These are phyloP conservation scores for Xenentodon cancila DNA, from an alignment of 2,797 vertebrate species.

Conservation along the genomic window DNA sequence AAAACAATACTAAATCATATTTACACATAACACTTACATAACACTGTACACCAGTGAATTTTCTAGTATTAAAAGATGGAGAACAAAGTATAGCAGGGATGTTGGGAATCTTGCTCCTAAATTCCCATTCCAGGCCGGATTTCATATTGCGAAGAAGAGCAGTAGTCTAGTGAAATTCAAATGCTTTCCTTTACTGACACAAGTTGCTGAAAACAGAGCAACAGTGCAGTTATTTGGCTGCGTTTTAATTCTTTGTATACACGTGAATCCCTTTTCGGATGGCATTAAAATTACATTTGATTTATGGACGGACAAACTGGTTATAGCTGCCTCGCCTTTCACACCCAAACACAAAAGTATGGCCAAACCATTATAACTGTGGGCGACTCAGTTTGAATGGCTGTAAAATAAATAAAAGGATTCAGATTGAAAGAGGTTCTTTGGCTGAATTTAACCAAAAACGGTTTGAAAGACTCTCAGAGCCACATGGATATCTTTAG, in stretches of 20 bases:
- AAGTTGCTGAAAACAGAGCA: no score
- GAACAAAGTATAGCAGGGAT: neutral
- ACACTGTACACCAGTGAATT: constrained; percentile 12
- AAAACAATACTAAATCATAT: constrained; percentile 21
- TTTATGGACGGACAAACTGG: constrained; percentile 36
- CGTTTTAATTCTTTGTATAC: constrained; percentile 5
- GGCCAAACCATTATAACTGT: constrained; percentile 25
- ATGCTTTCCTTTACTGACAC: neutral
- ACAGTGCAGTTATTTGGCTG: no score
- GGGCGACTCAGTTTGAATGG: constrained; percentile 40
- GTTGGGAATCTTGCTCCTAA: constrained; percentile 22
- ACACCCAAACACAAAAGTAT: constrained; percentile 28
- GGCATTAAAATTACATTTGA: constrained; percentile 21
- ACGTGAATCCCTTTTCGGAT: constrained; percentile 43
- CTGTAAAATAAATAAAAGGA: constrained; percentile 29
- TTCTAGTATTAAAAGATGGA: constrained; percentile 12
- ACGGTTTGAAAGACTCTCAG: constrained; percentile 16
- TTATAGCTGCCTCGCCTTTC: constrained; percentile 61
- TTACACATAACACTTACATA: constrained; percentile 7
- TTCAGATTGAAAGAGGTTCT: constrained; percentile 19
- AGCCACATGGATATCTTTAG: constrained; percentile 17
- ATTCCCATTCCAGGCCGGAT: neutral
- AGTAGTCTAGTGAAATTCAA: constrained; percentile 6
- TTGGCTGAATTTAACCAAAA: constrained; percentile 27
- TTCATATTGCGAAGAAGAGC: constrained; percentile 3